Evolutionary conservation across 1,140 invertebrate species (phyloP), one percentile per base, ranked within the genome.

Genomic region (Drosophila kanapiae): DNA sequence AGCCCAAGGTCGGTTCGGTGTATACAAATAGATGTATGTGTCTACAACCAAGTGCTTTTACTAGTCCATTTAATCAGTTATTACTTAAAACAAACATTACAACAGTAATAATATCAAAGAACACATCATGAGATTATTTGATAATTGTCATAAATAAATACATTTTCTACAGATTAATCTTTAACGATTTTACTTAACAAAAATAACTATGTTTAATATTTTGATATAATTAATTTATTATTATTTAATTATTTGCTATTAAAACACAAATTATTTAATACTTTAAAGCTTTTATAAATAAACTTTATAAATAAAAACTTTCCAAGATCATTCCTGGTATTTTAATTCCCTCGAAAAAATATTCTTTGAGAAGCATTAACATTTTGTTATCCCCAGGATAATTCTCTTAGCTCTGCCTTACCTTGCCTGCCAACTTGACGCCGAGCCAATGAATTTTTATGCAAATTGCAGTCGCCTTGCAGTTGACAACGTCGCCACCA

Each of bases 371-470:
- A 8, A 14, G 27, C 45, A 42, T 72, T 60, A 60, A 18, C 43
- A 51, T 60, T 49, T 72, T 72, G 67, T 60, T 72, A 72, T 60
- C 67, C 67, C 53, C 29, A 4, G 56, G 45, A 40, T 43, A 72
- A 59, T 48, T 78, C 35, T 27, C 14, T 57, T 43, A 45, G 38
- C 42, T 16, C 11, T 53, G 38, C 37, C 3, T 1, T 31, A 23
- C 47, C 47, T 75, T 49, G 33, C 64, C 51, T 82, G 65, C 54
- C 80, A 87, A 80, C 63, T 87, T 87, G 80, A 76, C 80, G 77
- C 75, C 69, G 76, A 79, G 61, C 82, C 85, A 91, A 90, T 90
- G 85, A 91, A 90, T 90, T 90, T 90, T 90, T 90, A 90, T 90
- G 85, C 85, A 90, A 90, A 90, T 90, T 90, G 86, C 85, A 90